A percentile compares a stretch with the other conserved stretches of the same genome.
These are phyloP conservation scores for Homarus americanus DNA, from an alignment of 1,140 invertebrate genomes.

Conservation along the genomic window DNA sequence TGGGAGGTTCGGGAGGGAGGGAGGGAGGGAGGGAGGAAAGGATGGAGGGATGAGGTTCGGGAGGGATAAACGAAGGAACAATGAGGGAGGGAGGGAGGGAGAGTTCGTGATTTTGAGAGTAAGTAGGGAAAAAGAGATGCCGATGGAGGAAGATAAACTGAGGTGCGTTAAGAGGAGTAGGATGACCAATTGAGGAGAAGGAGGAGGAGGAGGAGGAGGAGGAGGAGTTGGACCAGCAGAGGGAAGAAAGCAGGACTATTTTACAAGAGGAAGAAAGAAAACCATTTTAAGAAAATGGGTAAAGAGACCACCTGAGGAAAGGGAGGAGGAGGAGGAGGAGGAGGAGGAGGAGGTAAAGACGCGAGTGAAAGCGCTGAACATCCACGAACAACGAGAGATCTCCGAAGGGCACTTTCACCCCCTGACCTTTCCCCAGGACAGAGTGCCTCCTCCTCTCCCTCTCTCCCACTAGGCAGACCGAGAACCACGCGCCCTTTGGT, in stretches of 20 bases:
- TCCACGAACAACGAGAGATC: slow-evolving; percentile 29
- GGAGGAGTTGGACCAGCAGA: too few species aligned
- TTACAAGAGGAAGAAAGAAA: too few species aligned
- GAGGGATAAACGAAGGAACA: background rate
- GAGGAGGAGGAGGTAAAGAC: background rate
- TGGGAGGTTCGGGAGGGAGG: background rate
- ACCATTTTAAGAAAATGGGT: too few species aligned
- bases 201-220: background rate
- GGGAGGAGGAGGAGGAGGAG: background rate
- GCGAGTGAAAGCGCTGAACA: background rate
- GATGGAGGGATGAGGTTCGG: background rate
- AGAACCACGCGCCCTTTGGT: slow-evolving; percentile 3
- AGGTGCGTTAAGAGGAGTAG: too few species aligned
- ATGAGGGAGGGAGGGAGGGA: background rate
- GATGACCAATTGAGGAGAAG: too few species aligned
- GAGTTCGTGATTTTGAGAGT: too few species aligned
- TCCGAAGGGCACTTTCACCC: slow-evolving; percentile 34
- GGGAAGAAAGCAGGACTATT: too few species aligned
- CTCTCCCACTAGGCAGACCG: too few species aligned
- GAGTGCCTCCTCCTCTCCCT: slow-evolving; percentile 3
- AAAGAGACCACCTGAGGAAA: background rate
- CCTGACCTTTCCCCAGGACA: slow-evolving; percentile 34
- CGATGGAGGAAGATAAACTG: too few species aligned
- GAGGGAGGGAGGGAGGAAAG: background rate
- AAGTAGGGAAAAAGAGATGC: too few species aligned